Conservation (phyloP, 2,888 invertebrate genomes). For the Endotricha flammealis region DNA sequence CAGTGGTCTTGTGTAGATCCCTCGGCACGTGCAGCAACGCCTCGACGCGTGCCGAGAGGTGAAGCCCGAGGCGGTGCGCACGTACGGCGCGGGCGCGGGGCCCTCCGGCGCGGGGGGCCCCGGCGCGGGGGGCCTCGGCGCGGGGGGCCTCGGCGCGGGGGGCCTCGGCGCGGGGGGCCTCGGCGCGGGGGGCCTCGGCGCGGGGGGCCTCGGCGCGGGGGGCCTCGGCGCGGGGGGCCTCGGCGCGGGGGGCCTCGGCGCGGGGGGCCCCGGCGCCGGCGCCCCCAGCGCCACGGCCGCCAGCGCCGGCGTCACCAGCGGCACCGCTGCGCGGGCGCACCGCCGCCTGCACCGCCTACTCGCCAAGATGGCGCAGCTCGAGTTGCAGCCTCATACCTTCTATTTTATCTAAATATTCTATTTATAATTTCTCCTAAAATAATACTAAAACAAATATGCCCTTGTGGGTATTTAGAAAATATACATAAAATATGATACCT, state of each 20-base stretch:
- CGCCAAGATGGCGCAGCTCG: conserved; percentile 99
- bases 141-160: conserved; percentile 11
- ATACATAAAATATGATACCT: too few relatives aligned
- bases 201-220: conserved; percentile 82
- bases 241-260: conserved; percentile 68
- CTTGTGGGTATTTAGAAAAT: too few relatives aligned
- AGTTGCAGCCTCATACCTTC: conserved; percentile 74
- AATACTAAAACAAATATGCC: too few relatives aligned
- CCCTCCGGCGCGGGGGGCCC: conserved; percentile 66
- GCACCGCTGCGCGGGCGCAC: conserved; percentile 81
- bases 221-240: conserved; percentile 18
- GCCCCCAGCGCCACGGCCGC: conserved; percentile 7
- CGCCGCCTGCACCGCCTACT: conserved; percentile 95
- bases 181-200: conserved; percentile 61
- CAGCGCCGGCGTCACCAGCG: conserved; percentile 60
- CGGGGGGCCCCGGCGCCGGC: conserved; percentile 11
- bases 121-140: conserved; percentile 68
- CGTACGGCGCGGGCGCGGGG: conserved; percentile 61
- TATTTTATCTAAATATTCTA: conserved; percentile 48
- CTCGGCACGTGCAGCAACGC: conserved; percentile 91
- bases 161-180: conserved; percentile 7
- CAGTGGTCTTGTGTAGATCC: conserved; percentile 79
- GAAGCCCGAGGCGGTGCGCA: conserved; percentile 61
- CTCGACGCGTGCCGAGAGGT: conserved; percentile 93
- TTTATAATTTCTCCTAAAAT: too few relatives aligned